Evolutionary conservation across 2,113 vertebrate genomes (phyloP), one percentile per base, ranked within the genome.

Genomic region (Lanius collurio): DNA sequence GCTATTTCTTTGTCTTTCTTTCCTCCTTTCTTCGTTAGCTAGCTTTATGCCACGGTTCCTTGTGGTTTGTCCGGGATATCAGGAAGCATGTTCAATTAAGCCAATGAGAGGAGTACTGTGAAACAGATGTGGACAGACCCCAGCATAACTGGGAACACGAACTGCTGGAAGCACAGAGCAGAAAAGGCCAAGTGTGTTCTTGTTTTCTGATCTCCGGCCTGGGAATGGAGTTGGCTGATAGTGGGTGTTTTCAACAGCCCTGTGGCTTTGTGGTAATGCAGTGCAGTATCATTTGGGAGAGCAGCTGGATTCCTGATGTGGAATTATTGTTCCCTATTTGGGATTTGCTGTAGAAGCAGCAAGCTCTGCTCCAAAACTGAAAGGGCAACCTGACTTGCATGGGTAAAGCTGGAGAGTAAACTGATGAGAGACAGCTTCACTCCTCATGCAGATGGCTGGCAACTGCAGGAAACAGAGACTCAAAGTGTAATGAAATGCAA

Each of bases 71-170:
- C 94, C 62, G 20, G 83, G 71, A 63, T 95, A 91, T 87, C 1
- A 1, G 81, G 75, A 77, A 94, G 68, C 92, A 79, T 95, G 84
- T 96, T 93, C 85, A 95, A 92, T 97, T 95, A 97, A 92, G 42
- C 60, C 94, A 82, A 41, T 57, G 69, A 96, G 88, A 83, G 75
- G 28, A 94, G 59, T 91, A 13, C 90, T 93, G 91, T 0, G 1
- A 95, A 97, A 86, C 95, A 97, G 94, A 97, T 96, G 95, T 96
- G 89, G 53, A 57, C 33, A 84, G 75, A 64, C 30, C 69, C 52
- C 80, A 23, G 63, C 59, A 8, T 74, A 83, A 92, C 0, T 26
- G 77, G 49, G 52, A 0, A 5, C 44, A 60, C 1, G 2, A 95
- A 57, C 67, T 62, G 85, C 81, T 93, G 91, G 89, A 73, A 96